Evolutionary conservation across 2,888 invertebrate species (phyloP).

Genomic region (Leucophora obtusa): DNA sequence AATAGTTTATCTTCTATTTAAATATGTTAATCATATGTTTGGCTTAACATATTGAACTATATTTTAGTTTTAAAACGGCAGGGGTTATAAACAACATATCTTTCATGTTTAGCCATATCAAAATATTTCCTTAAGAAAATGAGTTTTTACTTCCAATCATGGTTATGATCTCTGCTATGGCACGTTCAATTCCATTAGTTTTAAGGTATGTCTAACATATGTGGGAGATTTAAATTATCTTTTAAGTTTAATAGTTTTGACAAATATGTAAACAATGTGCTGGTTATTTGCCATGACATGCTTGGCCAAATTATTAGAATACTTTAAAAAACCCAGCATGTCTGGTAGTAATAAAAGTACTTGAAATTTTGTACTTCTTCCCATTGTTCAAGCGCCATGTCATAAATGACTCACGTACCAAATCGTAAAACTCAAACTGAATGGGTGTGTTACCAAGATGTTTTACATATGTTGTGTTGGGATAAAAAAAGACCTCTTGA

Average conservation of each 20-base stretch:
- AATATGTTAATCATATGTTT: conserved; percentile 8
- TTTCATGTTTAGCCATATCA: background rate
- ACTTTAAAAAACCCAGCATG: conserved; percentile 25
- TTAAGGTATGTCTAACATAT: conserved; percentile 39
- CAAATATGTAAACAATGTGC: background rate
- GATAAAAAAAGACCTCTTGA: background rate
- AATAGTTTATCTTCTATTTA: background rate
- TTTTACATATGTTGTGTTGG: conserved; percentile 1
- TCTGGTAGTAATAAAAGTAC: conserved; percentile 44
- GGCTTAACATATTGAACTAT: background rate
- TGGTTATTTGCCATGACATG: background rate
- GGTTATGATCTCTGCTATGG: background rate
- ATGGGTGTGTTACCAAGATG: background rate
- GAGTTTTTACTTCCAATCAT: background rate
- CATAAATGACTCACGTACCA: conserved; percentile 27
- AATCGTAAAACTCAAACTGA: background rate
- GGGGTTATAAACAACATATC: background rate
- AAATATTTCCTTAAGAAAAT: background rate
- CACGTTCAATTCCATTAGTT: background rate
- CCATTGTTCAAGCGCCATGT: conserved; percentile 19
- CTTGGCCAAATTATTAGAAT: background rate
- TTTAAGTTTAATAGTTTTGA: background rate
- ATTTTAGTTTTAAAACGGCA: background rate
- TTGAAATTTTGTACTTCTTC: conserved; percentile 4
- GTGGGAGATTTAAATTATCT: conserved; percentile 28